Evolutionary conservation across 2,888 invertebrate species (phyloP).

Genomic region (Scelioninae gen. 2): DNA sequence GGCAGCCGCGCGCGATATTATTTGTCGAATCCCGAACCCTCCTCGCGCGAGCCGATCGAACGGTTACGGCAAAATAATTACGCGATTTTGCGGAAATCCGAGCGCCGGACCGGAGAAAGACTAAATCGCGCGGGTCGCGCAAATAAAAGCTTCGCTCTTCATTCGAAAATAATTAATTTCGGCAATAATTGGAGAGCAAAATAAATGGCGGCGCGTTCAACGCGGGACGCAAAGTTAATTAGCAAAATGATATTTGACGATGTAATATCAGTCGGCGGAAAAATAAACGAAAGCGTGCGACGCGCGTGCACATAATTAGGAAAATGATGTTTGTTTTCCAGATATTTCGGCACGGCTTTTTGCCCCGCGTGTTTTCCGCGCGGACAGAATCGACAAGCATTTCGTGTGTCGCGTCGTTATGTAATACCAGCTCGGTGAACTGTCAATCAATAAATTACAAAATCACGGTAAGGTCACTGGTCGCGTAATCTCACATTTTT

Average conservation of each 20-base stretch:
- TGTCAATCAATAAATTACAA: slow-evolving; percentile 57
- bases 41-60: slow-evolving; percentile 36
- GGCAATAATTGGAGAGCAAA: slow-evolving; percentile 20
- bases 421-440: slow-evolving; percentile 24
- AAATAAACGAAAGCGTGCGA: slow-evolving; percentile 26
- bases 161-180: slow-evolving; percentile 38
- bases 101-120: not conserved
- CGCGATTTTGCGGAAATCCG: slow-evolving; percentile 24
- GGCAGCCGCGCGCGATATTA: slow-evolving; percentile 41
- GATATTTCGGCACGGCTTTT: slow-evolving; percentile 31
- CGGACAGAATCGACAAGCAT: slow-evolving; percentile 18
- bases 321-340: slow-evolving; percentile 66
- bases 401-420: slow-evolving; percentile 27
- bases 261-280: slow-evolving; percentile 57
- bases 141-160: slow-evolving; percentile 9
- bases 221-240: slow-evolving; percentile 60
- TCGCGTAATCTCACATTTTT: too few species aligned
- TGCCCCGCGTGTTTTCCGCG: slow-evolving; percentile 5
- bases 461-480: slow-evolving; percentile 20
- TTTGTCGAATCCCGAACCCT: slow-evolving; percentile 34
- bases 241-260: slow-evolving; percentile 66
- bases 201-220: slow-evolving; percentile 14
- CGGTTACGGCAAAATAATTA: slow-evolving; percentile 44
- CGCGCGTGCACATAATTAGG: slow-evolving; percentile 64
- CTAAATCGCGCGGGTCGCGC: not conserved